Evolutionary conservation across 2,888 invertebrate genomes (phyloP), one percentile per base, ranked within the genome.

Genomic region (Athripsodes cinereus): DNA sequence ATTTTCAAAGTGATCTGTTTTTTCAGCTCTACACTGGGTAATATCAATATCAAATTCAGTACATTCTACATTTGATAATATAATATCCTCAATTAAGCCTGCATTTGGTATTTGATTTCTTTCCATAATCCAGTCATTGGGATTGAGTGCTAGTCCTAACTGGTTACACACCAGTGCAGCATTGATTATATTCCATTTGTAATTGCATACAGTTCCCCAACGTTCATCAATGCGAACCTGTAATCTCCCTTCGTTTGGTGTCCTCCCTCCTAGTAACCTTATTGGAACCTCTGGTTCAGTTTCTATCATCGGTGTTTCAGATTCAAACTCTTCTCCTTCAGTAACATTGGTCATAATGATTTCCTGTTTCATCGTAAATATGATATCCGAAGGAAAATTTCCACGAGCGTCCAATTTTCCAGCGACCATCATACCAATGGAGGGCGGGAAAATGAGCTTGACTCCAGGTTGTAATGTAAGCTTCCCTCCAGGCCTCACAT

Each of bases 191-290:
- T 88, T 95, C 96, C 98, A 99, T 49, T 90, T 92, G 70, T 98
- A 93, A 73, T 92, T 92, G 70, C 99, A 99, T 1, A 99, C 92
- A 0, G 97, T 97, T 34, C 98, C 98, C 98, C 98, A 98, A 70
- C 87, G 85, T 0, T 88, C 88, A 59, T 90, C 85, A 8, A 96
- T 78, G 67, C 86, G 83, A 0, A 97, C 84, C 78, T 93, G 92
- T 35, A 94, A 71, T 64, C 96, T 81, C 0, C 99, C 99, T 76
- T 96, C 95, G 40, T 85, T 82, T 53, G 83, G 83, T 1, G 87
- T 87, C 62, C 82, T 80, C 0, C 95, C 95, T 19, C 93, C 93
- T 1, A 92, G 78, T 34, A 96, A 76, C 63, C 94, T 81, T 5
- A 96, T 87, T 0, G 89, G 87, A 1, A 86, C 77, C 53, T 81